A percentile compares a stretch with the other conserved stretches of the same genome.
These are phyloP conservation scores for Oreochromis mossambicus DNA, from an alignment of 2,797 vertebrate genomes.

Conservation along the genomic window DNA sequence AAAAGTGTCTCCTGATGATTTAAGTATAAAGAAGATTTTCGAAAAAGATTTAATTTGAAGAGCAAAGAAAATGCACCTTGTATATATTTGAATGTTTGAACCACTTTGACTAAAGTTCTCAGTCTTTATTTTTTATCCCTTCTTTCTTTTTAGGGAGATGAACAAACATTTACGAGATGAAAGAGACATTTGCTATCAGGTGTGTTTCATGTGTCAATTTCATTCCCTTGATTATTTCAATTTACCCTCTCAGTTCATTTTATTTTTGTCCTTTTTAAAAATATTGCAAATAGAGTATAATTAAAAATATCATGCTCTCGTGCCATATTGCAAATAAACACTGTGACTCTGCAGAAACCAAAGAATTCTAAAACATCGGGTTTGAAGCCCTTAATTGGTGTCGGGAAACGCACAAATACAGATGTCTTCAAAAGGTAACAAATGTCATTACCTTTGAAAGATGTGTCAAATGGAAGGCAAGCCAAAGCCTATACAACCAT, in stretches of 20 bases:
- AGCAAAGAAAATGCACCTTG: neutral
- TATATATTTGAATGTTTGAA: accelerated
- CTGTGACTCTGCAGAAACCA: conserved; percentile 76
- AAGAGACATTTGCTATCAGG: conserved; percentile 83
- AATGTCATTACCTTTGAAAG: neutral
- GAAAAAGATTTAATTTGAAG: neutral
- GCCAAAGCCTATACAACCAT: neutral
- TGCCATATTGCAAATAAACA: neutral
- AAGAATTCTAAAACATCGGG: conserved; percentile 50
- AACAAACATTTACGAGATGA: conserved; percentile 93
- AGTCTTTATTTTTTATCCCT: neutral
- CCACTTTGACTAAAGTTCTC: neutral
- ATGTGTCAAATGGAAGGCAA: neutral
- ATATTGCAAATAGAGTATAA: neutral
- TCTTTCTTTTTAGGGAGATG: conserved; percentile 80
- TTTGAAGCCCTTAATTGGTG: conserved; percentile 69
- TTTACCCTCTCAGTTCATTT: neutral
- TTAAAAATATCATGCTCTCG: neutral
- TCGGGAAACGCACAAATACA: conserved; percentile 71
- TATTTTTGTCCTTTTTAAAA: neutral
- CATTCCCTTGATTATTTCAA: neutral
- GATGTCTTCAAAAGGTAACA: conserved; percentile 77
- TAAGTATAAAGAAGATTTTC: too few relatives aligned
- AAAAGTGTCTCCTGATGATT: neutral
- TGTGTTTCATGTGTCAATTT: conserved; percentile 43